phyloP scores from a whole-genome alignment of 2,888 invertebrate species.

The Drosophila leonis region DNA sequence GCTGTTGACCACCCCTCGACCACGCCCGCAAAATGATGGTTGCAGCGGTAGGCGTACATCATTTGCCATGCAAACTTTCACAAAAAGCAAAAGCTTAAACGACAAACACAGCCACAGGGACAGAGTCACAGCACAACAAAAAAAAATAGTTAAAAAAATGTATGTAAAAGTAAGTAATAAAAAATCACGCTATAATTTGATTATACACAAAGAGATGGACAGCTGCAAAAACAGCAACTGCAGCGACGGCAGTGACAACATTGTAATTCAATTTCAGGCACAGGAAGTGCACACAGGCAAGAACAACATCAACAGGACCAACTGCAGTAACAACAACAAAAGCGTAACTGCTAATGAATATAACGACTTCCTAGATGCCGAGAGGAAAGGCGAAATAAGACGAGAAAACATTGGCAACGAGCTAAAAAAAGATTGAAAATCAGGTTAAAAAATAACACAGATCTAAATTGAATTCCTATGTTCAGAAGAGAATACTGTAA shows the following conservation, averaged over 20 bases:
- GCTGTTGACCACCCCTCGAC: slow-evolving; percentile 15
- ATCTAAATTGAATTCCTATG: not conserved
- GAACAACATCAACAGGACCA: slow-evolving; percentile 14
- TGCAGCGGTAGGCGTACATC: slow-evolving; percentile 48
- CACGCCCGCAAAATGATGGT: slow-evolving; percentile 29
- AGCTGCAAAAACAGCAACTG: slow-evolving; percentile 42
- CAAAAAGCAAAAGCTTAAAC: slow-evolving; percentile 66
- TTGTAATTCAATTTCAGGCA: slow-evolving; percentile 72
- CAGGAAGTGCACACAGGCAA: slow-evolving; percentile 63
- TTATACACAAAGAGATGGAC: slow-evolving; percentile 53
- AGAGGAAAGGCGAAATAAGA: not conserved
- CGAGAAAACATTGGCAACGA: not conserved
- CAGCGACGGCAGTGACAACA: slow-evolving; percentile 62
- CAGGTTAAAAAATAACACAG: not conserved
- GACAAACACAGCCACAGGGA: slow-evolving; percentile 39
- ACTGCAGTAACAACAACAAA: slow-evolving; percentile 31
- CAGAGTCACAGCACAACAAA: not conserved
- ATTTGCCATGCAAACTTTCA: slow-evolving; percentile 57
- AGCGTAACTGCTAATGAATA: slow-evolving; percentile 60
- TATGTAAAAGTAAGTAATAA: slow-evolving; percentile 10
- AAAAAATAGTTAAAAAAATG: not conserved
- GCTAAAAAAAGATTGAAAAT: not conserved
- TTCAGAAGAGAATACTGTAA: slow-evolving; percentile 44
- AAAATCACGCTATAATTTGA: slow-evolving; percentile 67
- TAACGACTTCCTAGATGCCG: slow-evolving; percentile 40